These are phyloP conservation scores for Ectropis crepuscularia DNA, from an alignment of 2,888 invertebrate genomes.

Conservation along the genomic window DNA sequence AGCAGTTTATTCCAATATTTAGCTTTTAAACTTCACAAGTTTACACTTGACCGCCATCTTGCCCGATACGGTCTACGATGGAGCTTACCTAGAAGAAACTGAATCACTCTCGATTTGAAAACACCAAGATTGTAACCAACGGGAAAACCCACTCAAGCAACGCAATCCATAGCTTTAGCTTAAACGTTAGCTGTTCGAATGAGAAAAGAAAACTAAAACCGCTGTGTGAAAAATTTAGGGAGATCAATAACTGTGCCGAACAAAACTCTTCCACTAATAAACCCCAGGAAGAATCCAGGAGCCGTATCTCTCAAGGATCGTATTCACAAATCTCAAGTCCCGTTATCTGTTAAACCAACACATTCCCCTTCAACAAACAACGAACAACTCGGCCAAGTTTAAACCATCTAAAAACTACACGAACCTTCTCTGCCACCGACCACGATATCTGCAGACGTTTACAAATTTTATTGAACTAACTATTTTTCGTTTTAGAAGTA, in stretches of 20 bases:
- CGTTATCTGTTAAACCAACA: constrained; percentile 8
- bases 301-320: not conserved
- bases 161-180: no score
- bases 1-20: no score
- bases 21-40: no score
- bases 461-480: not conserved
- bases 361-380: constrained; percentile 9
- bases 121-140: no score
- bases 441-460: not conserved
- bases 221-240: not conserved
- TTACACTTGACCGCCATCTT: no score
- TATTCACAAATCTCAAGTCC: constrained; percentile 10
- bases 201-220: no score
- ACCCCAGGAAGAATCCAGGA: not conserved
- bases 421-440: constrained; percentile 4
- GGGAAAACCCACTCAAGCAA: no score
- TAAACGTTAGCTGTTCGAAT: not conserved
- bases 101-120: no score
- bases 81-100: no score
- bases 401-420: constrained; percentile 22
- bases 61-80: no score
- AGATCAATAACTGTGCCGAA: not conserved
- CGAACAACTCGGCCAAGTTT: constrained; percentile 7
- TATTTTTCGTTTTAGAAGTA: no score
- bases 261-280: not conserved